phyloP scores from a whole-genome alignment of 2,113 vertebrate species.

The Paralichthys olivaceus region DNA sequence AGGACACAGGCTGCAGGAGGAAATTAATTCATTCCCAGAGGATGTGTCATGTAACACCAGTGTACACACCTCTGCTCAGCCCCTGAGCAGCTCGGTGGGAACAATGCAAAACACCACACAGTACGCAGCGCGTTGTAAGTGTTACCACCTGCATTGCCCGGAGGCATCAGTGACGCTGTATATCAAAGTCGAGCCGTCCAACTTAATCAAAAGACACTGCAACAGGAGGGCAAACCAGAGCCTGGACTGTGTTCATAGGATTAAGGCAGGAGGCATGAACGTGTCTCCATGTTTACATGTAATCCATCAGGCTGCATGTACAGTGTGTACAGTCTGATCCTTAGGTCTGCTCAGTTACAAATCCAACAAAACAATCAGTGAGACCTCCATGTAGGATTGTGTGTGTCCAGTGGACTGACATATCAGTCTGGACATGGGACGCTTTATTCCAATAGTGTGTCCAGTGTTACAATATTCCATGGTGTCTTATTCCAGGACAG shows the following conservation, averaged over 20 bases:
- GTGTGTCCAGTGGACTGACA: neutral
- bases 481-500: constrained; percentile 36
- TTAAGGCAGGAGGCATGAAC: constrained; percentile 33
- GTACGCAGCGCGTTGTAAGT: constrained; percentile 14
- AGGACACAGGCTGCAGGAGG: constrained; percentile 46
- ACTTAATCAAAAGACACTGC: constrained; percentile 23
- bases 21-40: constrained; percentile 67
- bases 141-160: constrained; percentile 34
- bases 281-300: constrained; percentile 16
- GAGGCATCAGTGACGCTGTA: constrained; percentile 30
- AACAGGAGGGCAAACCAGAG: neutral
- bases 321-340: constrained; percentile 34
- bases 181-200: constrained; percentile 15
- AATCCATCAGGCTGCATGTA: constrained; percentile 24
- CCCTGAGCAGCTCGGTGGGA: constrained; percentile 38
- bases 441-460: constrained; percentile 47
- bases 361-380: constrained; percentile 4
- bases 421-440: constrained; percentile 38
- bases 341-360: neutral
- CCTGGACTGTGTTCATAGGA: constrained; percentile 10
- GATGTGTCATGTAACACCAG: constrained; percentile 55
- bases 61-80: constrained; percentile 35
- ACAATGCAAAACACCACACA: constrained; percentile 25
- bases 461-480: constrained; percentile 47
- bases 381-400: neutral